Conservation (phyloP, 2,888 invertebrate species). For the Amiota mariae region DNA sequence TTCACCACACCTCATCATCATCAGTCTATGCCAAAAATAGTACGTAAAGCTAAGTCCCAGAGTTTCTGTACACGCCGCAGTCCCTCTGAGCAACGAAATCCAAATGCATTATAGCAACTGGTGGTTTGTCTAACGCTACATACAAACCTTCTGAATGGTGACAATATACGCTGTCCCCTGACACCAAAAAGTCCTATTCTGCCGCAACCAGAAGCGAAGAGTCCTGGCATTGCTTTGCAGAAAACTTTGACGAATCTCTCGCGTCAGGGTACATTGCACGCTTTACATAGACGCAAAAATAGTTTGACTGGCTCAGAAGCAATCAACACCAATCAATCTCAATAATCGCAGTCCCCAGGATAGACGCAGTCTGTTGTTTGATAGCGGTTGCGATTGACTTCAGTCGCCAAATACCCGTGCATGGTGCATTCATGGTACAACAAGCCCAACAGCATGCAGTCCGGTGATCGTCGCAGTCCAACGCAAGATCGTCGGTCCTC, state of each 20-base stretch:
- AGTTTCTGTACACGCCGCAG: slow-evolving; percentile 74
- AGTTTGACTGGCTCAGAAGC: slow-evolving; percentile 70
- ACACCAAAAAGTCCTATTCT: slow-evolving; percentile 71
- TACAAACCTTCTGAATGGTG: slow-evolving; percentile 53
- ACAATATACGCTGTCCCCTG: slow-evolving; percentile 71
- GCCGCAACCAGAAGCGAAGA: slow-evolving; percentile 71
- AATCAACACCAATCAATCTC: slow-evolving; percentile 55
- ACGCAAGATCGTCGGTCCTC: slow-evolving; percentile 73
- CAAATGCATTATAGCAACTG: slow-evolving; percentile 50
- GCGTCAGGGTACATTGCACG: slow-evolving; percentile 72
- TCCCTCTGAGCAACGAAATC: slow-evolving; percentile 73
- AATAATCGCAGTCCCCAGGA: slow-evolving; percentile 73
- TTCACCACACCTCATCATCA: slow-evolving; percentile 72
- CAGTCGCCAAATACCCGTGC: slow-evolving; percentile 68
- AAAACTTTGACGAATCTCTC: slow-evolving; percentile 72
- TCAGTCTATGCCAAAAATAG: slow-evolving; percentile 73
- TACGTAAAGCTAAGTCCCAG: slow-evolving; percentile 74
- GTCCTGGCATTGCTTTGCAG: slow-evolving; percentile 72
- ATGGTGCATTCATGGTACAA: slow-evolving; percentile 52
- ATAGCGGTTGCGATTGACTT: slow-evolving; percentile 64
- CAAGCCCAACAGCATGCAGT: slow-evolving; percentile 69
- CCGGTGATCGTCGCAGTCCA: slow-evolving; percentile 71
- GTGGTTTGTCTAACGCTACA: slow-evolving; percentile 63
- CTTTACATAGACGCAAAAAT: slow-evolving; percentile 72
- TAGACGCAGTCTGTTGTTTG: slow-evolving; percentile 69